phyloP scores from a whole-genome alignment of 2,888 invertebrate genomes.

The Troilus luridus region DNA sequence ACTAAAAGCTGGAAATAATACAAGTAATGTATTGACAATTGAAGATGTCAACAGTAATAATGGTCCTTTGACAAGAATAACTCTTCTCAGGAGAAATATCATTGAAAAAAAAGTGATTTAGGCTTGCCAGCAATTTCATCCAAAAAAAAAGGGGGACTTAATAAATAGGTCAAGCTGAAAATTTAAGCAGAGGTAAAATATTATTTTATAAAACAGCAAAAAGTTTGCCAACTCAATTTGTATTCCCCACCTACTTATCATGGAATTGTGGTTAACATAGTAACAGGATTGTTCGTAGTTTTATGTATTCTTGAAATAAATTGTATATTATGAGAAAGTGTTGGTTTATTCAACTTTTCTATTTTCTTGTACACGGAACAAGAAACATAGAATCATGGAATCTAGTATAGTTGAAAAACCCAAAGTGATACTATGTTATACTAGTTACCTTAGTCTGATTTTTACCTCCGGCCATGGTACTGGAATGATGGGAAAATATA shows the following conservation, averaged over 20 bases:
- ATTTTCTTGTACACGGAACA: too few species aligned
- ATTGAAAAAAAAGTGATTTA: slow-evolving; percentile 9
- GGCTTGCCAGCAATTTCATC: slow-evolving; percentile 18
- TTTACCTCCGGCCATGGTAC: too few species aligned
- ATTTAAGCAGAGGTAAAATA: slow-evolving; percentile 20
- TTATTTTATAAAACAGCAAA: background rate
- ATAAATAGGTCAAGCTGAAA: slow-evolving; percentile 26
- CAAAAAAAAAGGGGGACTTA: background rate
- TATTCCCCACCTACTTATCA: background rate
- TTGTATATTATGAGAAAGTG: too few species aligned
- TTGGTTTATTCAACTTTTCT: too few species aligned
- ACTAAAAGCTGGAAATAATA: background rate
- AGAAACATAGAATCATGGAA: too few species aligned
- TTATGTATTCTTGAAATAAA: too few species aligned
- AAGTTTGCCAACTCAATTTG: background rate
- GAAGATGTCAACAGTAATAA: slow-evolving; percentile 43
- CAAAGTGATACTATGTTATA: too few species aligned
- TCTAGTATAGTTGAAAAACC: too few species aligned
- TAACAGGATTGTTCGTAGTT: too few species aligned
- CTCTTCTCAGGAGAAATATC: slow-evolving; percentile 27
- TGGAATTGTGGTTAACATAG: background rate
- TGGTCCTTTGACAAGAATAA: slow-evolving; percentile 50
- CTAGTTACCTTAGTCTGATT: too few species aligned
- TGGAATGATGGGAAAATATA: too few species aligned
- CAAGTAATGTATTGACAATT: slow-evolving; percentile 17